These are phyloP conservation scores for Drosophila busckii DNA, from an alignment of 1,140 invertebrate species.

Conservation along the genomic window DNA sequence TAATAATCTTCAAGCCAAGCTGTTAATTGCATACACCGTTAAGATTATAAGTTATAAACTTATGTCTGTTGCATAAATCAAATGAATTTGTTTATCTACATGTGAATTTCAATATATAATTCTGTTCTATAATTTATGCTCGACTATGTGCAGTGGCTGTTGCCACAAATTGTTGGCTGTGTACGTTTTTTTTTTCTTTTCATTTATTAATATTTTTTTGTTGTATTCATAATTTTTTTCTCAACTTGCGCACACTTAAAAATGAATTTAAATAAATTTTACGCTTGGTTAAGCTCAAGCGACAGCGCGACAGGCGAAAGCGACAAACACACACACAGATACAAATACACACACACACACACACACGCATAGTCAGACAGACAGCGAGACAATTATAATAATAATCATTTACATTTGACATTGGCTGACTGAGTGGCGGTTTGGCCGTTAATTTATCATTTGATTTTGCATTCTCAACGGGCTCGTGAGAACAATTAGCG, in stretches of 20 bases:
- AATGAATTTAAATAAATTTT: constrained; percentile 77
- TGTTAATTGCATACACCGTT: no score
- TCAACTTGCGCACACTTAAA: constrained; percentile 72
- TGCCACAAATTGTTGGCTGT: constrained; percentile 3
- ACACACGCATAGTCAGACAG: constrained; percentile 3
- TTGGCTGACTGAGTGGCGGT: constrained; percentile 43
- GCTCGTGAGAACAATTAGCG: constrained; percentile 42
- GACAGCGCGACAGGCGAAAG: constrained; percentile 32
- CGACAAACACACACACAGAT: constrained; percentile 27
- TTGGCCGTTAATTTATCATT: constrained; percentile 69
- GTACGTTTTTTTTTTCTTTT: not conserved
- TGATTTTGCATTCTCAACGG: constrained; percentile 35
- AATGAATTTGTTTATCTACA: constrained; percentile 31
- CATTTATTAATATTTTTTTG: constrained; percentile 7
- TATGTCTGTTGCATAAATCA: constrained; percentile 23
- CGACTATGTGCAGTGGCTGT: constrained; percentile 11
- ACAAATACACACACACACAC: constrained; percentile 10
- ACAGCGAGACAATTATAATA: constrained; percentile 65
- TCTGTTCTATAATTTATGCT: constrained; percentile 15
- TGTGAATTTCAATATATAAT: constrained; percentile 32
- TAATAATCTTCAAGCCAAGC: no score
- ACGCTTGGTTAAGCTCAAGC: constrained; percentile 66
- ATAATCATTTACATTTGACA: constrained; percentile 77
- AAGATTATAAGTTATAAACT: constrained; percentile 5
- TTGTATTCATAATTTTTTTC: constrained; percentile 39